Evolutionary conservation across 1,140 invertebrate species (phyloP).

Genomic region (Bombus turneri): DNA sequence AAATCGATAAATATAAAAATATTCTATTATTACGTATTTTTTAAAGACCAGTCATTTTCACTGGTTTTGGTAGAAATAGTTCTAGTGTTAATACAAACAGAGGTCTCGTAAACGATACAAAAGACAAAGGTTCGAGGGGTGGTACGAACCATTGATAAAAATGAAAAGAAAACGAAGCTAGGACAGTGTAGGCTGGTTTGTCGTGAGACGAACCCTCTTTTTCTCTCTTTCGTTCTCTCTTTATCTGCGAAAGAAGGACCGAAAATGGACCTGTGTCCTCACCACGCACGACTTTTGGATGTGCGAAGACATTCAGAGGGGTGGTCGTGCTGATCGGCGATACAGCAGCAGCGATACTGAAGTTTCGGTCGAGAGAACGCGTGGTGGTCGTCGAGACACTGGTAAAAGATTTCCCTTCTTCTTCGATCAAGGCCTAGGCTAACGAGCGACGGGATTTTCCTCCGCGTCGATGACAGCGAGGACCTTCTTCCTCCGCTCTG

Average conservation of each 20-base stretch:
- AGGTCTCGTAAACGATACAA: background rate
- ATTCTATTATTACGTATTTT: too few relatives aligned
- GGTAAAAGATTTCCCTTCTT: background rate
- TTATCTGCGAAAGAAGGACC: background rate
- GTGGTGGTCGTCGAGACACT: background rate
- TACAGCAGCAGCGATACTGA: slow-evolving; percentile 40
- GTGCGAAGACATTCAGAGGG: slow-evolving; percentile 81
- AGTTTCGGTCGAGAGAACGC: slow-evolving; percentile 10
- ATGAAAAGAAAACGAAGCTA: background rate
- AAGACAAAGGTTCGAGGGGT: background rate
- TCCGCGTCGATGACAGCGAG: background rate
- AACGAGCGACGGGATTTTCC: background rate
- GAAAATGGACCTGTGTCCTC: slow-evolving; percentile 61
- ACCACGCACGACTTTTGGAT: slow-evolving; percentile 81
- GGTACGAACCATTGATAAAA: background rate
- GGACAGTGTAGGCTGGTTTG: background rate
- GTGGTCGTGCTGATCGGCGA: slow-evolving; percentile 67
- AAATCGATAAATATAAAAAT: too few relatives aligned
- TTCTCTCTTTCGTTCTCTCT: background rate
- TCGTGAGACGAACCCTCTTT: background rate
- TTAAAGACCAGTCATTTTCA: too few relatives aligned
- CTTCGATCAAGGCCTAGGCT: slow-evolving; percentile 12
- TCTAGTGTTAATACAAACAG: too few relatives aligned
- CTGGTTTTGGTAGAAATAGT: too few relatives aligned
- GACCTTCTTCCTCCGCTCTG: background rate